Evolutionary conservation across 2,888 invertebrate genomes (phyloP).

Genomic region (Dryocosmus kuriphilus): DNA sequence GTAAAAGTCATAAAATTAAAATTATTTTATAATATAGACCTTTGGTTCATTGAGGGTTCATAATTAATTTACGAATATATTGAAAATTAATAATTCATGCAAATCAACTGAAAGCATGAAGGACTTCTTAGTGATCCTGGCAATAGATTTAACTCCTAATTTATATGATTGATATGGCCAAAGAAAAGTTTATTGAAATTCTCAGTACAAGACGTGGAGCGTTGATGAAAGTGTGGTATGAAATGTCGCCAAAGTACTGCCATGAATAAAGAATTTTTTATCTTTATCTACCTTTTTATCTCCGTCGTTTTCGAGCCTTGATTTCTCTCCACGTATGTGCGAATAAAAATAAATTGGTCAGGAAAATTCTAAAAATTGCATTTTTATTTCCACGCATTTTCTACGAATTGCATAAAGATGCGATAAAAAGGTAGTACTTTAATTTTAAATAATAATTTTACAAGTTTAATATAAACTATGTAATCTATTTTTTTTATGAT

Average conservation of each 20-base stretch:
- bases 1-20: too few species aligned
- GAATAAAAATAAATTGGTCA: not conserved
- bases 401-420: too few species aligned
- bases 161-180: not conserved
- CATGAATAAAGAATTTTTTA: constrained; percentile 5
- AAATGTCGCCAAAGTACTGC: constrained; percentile 5
- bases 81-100: not conserved
- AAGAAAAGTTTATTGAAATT: constrained; percentile 9
- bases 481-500: too few species aligned
- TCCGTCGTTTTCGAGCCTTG: not conserved
- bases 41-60: not conserved
- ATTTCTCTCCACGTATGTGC: not conserved
- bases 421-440: too few species aligned
- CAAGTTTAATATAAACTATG: too few species aligned
- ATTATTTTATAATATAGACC: too few species aligned
- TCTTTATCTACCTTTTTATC: constrained; percentile 24
- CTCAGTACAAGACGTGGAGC: not conserved
- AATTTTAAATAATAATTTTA: too few species aligned
- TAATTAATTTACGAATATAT: not conserved
- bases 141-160: not conserved
- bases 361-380: not conserved
- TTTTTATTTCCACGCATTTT: not conserved
- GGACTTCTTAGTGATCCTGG: not conserved
- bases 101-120: not conserved
- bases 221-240: constrained; percentile 10